A percentile compares a stretch with the other conserved stretches of the same genome.
These are phyloP conservation scores for Apoda limacodes DNA, from an alignment of 2,888 invertebrate species.

Conservation along the genomic window DNA sequence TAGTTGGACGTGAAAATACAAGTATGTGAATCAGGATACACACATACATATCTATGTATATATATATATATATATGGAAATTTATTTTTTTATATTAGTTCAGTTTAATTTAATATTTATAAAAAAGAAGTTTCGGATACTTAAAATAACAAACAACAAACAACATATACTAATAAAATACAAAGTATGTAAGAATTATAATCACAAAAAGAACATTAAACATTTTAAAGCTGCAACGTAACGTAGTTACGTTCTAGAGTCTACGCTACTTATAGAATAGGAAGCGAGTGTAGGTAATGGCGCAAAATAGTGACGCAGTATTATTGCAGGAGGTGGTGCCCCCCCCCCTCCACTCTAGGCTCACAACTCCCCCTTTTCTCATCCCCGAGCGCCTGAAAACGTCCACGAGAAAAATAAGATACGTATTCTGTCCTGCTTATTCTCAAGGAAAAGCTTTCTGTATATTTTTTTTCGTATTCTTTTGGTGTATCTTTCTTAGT, in stretches of 20 bases:
- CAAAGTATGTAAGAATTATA: too few species aligned
- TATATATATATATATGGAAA: too few species aligned
- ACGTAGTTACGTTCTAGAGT: conserved; percentile 47
- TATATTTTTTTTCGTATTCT: conserved; percentile 57
- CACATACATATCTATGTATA: too few species aligned
- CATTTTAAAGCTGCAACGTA: too few species aligned
- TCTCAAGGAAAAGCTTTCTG: conserved; percentile 62
- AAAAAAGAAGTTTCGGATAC: too few species aligned
- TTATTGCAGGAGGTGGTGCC: conserved; percentile 64
- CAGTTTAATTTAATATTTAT: too few species aligned
- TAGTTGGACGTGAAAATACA: too few species aligned
- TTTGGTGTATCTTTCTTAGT: conserved; percentile 35
- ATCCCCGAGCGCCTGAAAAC: conserved; percentile 66
- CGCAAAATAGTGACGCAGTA: conserved; percentile 73
- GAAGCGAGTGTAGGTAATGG: conserved; percentile 71
- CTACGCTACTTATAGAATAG: conserved; percentile 66
- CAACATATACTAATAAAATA: too few species aligned
- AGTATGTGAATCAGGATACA: too few species aligned
- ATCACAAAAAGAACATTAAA: too few species aligned
- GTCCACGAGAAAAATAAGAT: conserved; percentile 70
- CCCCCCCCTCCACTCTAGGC: conserved; percentile 34
- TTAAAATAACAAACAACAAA: too few species aligned
- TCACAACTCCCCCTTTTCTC: conserved; percentile 28
- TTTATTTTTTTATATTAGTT: too few species aligned
- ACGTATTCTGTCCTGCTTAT: conserved; percentile 67